phyloP scores from a whole-genome alignment of 2,797 vertebrate genomes.

The Taenioides sp. region DNA sequence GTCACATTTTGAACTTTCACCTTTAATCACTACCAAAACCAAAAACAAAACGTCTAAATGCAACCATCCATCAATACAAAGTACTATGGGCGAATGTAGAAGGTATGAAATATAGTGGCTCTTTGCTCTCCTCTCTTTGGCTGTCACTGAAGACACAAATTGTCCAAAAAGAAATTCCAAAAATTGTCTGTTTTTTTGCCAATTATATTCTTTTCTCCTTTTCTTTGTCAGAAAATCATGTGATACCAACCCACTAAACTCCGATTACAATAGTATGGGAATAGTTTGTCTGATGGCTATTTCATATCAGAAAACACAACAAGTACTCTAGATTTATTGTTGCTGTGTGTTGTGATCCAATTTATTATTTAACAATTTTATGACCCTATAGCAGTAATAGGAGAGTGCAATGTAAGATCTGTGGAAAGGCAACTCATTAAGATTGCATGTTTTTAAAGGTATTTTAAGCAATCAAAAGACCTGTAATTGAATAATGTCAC shows the following conservation, averaged over 20 bases:
- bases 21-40: not conserved
- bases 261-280: not conserved
- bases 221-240: slow-evolving; percentile 5
- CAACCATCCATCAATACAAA: not conserved
- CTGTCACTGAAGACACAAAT: slow-evolving; percentile 6
- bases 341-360: not conserved
- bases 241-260: not conserved
- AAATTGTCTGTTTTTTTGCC: slow-evolving; percentile 5
- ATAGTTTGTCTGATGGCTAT: not conserved
- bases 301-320: not conserved
- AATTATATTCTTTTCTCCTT: slow-evolving; percentile 11
- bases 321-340: not conserved
- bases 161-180: slow-evolving; percentile 8
- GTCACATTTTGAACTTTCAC: too few relatives aligned
- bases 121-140: not conserved
- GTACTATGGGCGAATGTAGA: not conserved
- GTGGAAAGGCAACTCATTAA: too few relatives aligned
- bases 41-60: too few relatives aligned
- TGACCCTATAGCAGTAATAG: not conserved
- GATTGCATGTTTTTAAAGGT: too few relatives aligned
- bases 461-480: too few relatives aligned
- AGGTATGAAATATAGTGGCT: not conserved
- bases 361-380: not conserved
- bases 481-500: too few relatives aligned
- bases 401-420: not conserved